Evolutionary conservation across 1,140 invertebrate species (phyloP).

Genomic region (Euglossa dilemma): DNA sequence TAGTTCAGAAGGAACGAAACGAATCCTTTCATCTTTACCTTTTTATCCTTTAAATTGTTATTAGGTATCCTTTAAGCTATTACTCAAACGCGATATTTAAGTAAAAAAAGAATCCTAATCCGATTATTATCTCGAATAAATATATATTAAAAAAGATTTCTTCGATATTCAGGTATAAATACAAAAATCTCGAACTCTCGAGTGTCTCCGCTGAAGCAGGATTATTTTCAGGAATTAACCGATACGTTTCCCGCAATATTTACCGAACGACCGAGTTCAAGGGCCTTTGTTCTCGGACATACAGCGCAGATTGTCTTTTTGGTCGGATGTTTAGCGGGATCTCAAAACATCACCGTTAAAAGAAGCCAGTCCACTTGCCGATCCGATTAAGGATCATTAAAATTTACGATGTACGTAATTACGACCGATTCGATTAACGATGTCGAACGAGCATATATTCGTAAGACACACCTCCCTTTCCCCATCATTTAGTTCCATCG

Average conservation of each 20-base stretch:
- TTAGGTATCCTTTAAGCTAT: too few species aligned
- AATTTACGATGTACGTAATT: slow-evolving; percentile 70
- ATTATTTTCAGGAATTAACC: neutral
- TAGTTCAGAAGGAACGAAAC: too few species aligned
- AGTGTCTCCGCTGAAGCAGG: too few species aligned
- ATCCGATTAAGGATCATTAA: slow-evolving; percentile 67
- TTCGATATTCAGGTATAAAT: neutral
- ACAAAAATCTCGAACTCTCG: neutral
- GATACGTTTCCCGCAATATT: neutral
- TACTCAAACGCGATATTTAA: too few species aligned
- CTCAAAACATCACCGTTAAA: slow-evolving; percentile 36
- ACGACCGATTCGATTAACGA: slow-evolving; percentile 68
- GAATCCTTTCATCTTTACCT: too few species aligned
- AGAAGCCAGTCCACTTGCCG: slow-evolving; percentile 23
- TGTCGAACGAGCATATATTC: slow-evolving; percentile 55
- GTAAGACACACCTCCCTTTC: slow-evolving; percentile 50
- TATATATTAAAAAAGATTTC: too few species aligned
- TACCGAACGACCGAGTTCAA: neutral
- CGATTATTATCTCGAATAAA: too few species aligned
- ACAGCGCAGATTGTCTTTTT: neutral
- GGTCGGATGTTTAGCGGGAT: slow-evolving; percentile 37
- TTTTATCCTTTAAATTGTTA: too few species aligned
- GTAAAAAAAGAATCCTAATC: too few species aligned
- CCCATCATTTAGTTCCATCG: slow-evolving; percentile 66
- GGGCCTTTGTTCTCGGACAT: neutral